Conservation (phyloP, 2,113 vertebrate genomes). For the Colaptes auratus region DNA sequence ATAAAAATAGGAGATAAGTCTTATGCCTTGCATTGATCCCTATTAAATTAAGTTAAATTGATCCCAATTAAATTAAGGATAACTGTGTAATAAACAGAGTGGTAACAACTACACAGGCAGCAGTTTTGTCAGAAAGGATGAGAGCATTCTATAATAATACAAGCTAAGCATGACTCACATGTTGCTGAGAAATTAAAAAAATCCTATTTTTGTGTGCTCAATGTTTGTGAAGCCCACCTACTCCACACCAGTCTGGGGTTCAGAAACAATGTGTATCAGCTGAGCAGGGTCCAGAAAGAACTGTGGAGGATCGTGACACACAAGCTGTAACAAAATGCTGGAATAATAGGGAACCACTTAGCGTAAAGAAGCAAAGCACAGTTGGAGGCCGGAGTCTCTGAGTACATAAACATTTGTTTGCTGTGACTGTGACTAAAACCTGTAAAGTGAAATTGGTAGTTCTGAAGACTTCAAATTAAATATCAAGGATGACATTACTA, state of each 20-base stretch:
- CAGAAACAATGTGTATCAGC: neutral
- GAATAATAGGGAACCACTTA: neutral
- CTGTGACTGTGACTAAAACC: neutral
- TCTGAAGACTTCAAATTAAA: neutral
- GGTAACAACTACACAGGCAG: neutral
- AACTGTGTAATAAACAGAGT: neutral
- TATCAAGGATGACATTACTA: neutral
- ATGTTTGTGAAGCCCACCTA: neutral
- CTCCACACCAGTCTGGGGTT: neutral
- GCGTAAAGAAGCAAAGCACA: neutral
- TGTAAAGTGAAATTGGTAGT: neutral
- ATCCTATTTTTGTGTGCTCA: accelerated
- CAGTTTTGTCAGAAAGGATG: neutral
- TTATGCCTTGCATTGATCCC: too few species aligned
- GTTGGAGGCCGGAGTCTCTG: neutral
- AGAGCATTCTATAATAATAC: neutral
- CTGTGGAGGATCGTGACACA: neutral
- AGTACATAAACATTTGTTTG: neutral
- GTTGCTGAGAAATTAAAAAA: neutral
- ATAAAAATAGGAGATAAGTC: neutral
- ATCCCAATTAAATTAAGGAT: neutral
- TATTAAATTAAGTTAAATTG: neutral
- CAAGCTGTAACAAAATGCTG: neutral
- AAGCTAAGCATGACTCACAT: neutral
- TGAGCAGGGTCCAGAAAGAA: neutral